A percentile compares a stretch with the other conserved stretches of the same genome.
These are phyloP conservation scores for Bubalus kerabau DNA, from an alignment of 2,113 vertebrate species.

Conservation along the genomic window DNA sequence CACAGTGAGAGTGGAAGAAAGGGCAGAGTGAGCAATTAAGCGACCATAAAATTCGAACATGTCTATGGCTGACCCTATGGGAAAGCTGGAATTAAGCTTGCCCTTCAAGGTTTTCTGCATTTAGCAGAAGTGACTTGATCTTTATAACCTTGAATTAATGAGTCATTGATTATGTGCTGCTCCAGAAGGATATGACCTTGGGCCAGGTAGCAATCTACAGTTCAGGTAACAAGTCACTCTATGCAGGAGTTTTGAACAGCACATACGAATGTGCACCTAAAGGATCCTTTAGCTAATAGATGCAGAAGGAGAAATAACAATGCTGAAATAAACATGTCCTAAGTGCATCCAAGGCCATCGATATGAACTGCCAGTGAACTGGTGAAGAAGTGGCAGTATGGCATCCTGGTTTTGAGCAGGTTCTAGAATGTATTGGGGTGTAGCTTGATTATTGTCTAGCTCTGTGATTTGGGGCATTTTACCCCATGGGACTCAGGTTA, in stretches of 20 bases:
- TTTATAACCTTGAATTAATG: neutral
- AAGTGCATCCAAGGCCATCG: neutral
- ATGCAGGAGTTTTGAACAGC: too few species aligned
- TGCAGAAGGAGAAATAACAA: neutral
- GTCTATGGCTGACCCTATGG: neutral
- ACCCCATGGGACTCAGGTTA: neutral
- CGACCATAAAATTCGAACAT: neutral
- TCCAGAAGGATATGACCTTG: neutral
- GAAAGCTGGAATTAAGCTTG: neutral
- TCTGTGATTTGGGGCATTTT: neutral
- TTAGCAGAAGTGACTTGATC: too few species aligned
- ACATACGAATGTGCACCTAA: fast-evolving
- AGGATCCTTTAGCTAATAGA: neutral
- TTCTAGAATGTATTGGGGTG: neutral
- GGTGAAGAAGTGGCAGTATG: too few species aligned
- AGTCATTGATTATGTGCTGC: neutral
- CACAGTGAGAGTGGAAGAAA: neutral
- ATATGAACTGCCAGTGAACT: neutral
- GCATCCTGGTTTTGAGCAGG: neutral
- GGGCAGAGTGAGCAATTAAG: neutral
- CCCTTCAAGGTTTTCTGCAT: neutral
- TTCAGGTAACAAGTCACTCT: neutral
- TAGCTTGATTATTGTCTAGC: neutral
- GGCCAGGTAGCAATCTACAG: fast-evolving
- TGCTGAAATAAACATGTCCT: neutral